Evolutionary conservation across 2,113 vertebrate genomes (phyloP).

Genomic region (Pangasianodon hypophthalmus): DNA sequence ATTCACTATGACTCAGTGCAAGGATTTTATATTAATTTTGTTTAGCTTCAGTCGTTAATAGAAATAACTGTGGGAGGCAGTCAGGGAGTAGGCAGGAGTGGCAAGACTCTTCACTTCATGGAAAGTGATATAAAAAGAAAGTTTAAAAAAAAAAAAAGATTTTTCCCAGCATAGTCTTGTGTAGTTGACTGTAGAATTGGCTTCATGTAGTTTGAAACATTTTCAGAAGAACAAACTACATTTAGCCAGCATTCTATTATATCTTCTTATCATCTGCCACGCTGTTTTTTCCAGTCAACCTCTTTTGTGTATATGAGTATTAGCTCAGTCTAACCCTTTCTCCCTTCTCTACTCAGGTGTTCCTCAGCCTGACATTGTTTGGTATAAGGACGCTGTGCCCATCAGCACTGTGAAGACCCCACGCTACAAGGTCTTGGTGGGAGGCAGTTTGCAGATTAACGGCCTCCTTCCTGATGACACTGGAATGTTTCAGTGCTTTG

Average conservation of each 20-base stretch:
- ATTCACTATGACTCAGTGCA: neutral
- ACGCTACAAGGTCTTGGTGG: slow-evolving; percentile 83
- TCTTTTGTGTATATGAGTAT: slow-evolving; percentile 6
- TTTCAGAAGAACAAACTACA: neutral
- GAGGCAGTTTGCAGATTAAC: slow-evolving; percentile 91
- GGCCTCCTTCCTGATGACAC: slow-evolving; percentile 91
- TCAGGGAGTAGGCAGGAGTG: neutral
- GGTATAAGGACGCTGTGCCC: slow-evolving; percentile 92
- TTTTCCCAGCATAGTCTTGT: neutral
- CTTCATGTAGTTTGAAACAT: neutral
- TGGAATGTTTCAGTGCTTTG: slow-evolving; percentile 98
- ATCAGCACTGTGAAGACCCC: slow-evolving; percentile 82
- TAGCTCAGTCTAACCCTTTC: slow-evolving; percentile 32
- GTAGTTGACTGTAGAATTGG: neutral
- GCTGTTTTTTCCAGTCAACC: neutral
- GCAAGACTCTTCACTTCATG: neutral
- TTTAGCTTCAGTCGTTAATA: neutral
- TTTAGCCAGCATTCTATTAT: neutral
- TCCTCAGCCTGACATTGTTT: slow-evolving; percentile 85
- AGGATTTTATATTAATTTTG: neutral
- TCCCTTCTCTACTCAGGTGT: slow-evolving; percentile 75
- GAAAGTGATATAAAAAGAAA: neutral
- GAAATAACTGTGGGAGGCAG: neutral
- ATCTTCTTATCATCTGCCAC: neutral
- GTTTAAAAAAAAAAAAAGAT: neutral